Evolutionary conservation across 2,113 vertebrate species (phyloP).

Genomic region (Malurus melanocephalus): DNA sequence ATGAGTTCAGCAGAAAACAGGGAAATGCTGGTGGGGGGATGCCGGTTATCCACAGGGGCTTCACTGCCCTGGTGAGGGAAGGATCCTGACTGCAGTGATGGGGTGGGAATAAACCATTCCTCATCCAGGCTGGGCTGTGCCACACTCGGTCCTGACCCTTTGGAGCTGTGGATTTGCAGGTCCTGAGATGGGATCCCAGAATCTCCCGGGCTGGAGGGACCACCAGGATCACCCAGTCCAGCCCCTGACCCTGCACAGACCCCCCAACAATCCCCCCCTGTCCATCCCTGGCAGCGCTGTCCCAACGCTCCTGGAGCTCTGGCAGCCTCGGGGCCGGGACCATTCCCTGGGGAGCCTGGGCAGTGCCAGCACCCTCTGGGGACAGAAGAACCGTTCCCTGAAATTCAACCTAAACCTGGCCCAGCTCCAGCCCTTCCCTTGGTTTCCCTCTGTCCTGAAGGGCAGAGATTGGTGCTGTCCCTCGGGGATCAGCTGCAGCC

Average conservation of each 20-base stretch:
- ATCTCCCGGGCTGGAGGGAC: neutral
- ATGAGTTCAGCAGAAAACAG: neutral
- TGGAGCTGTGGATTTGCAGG: neutral
- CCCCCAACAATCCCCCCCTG: neutral
- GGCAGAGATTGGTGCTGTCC: neutral
- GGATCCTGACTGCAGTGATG: neutral
- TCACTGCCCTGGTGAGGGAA: neutral
- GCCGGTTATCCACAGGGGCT: neutral
- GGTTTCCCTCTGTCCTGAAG: neutral
- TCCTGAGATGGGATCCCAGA: neutral
- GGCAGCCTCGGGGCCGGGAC: neutral
- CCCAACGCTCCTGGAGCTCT: neutral
- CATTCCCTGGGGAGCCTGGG: neutral
- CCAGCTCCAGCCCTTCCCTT: rapidly evolving
- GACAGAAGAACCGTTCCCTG: neutral
- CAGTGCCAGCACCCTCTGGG: neutral
- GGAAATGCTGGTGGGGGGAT: neutral
- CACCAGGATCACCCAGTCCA: rapidly evolving
- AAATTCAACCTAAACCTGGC: rapidly evolving
- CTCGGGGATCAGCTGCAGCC: neutral
- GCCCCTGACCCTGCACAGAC: rapidly evolving
- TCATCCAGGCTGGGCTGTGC: neutral
- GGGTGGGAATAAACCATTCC: rapidly evolving
- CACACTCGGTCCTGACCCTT: neutral
- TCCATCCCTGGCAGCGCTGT: rapidly evolving